phyloP scores from a whole-genome alignment of 2,113 vertebrate genomes.

The Eurypyga helias region DNA sequence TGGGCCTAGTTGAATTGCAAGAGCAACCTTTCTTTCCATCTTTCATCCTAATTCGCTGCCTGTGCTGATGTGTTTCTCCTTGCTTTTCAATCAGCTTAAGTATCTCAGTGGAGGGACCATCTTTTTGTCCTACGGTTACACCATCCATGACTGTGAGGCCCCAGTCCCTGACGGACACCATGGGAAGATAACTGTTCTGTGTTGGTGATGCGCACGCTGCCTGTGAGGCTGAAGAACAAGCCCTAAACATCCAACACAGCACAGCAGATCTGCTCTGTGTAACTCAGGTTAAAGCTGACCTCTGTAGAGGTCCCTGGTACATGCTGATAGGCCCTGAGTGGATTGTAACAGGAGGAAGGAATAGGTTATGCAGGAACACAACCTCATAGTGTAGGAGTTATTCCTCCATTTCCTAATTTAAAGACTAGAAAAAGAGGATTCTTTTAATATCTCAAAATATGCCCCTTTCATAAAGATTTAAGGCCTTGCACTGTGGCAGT shows the following conservation, averaged over 20 bases:
- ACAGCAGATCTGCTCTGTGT: background rate
- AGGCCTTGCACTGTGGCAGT: background rate
- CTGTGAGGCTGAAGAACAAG: background rate
- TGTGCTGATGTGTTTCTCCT: background rate
- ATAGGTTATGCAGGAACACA: background rate
- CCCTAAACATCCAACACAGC: background rate
- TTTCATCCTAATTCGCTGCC: background rate
- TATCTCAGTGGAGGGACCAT: background rate
- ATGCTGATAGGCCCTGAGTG: background rate
- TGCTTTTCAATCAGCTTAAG: background rate
- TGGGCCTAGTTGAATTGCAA: background rate
- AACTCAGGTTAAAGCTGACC: background rate
- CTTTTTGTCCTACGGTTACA: background rate
- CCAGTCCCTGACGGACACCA: background rate
- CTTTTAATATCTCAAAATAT: background rate
- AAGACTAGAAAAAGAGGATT: background rate
- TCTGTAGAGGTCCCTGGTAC: background rate
- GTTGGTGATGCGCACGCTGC: fast-evolving
- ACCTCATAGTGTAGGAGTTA: background rate
- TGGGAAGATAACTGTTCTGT: background rate
- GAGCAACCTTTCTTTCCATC: background rate
- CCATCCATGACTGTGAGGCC: background rate
- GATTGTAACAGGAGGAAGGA: background rate
- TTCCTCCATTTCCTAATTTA: background rate
- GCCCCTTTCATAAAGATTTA: background rate